These are phyloP conservation scores for Mercenaria mercenaria DNA, from an alignment of 1,140 invertebrate genomes.

Conservation along the genomic window DNA sequence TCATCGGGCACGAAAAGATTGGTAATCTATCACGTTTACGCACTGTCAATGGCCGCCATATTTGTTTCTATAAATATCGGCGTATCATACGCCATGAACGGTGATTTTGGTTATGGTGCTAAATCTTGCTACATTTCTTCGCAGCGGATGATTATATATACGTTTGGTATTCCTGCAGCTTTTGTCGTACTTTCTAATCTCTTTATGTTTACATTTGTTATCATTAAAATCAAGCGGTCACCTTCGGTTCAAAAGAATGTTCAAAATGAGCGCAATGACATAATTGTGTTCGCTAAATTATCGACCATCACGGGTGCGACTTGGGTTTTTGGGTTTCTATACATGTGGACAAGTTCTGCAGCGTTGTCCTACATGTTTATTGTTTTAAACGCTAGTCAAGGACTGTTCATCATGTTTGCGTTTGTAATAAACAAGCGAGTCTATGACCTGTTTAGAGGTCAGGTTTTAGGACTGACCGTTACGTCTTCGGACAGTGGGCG, in stretches of 20 bases:
- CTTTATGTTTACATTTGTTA: slow-evolving; percentile 21
- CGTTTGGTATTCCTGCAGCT: slow-evolving; percentile 23
- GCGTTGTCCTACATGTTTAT: slow-evolving; percentile 33
- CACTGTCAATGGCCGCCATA: background rate
- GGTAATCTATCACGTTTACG: background rate
- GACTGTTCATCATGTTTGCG: slow-evolving; percentile 36
- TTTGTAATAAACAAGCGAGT: slow-evolving; percentile 44
- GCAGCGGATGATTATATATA: slow-evolving; percentile 10
- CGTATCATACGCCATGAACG: background rate
- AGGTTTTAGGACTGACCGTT: background rate
- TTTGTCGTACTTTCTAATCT: slow-evolving; percentile 25
- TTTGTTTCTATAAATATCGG: background rate
- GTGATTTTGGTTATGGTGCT: slow-evolving; percentile 28
- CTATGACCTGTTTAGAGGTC: background rate
- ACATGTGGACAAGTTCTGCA: slow-evolving; percentile 8
- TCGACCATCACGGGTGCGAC: slow-evolving; percentile 40
- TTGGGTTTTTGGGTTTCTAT: slow-evolving; percentile 52
- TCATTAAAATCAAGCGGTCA: slow-evolving; percentile 13
- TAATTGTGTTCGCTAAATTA: slow-evolving; percentile 48
- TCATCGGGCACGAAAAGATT: background rate
- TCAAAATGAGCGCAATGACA: slow-evolving; percentile 21
- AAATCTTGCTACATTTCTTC: slow-evolving; percentile 32
- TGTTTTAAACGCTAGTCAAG: slow-evolving; percentile 34
- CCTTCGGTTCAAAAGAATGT: background rate
- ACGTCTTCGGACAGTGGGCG: background rate